These are phyloP conservation scores for Belgica antarctica DNA, from an alignment of 2,888 invertebrate genomes.

Conservation along the genomic window DNA sequence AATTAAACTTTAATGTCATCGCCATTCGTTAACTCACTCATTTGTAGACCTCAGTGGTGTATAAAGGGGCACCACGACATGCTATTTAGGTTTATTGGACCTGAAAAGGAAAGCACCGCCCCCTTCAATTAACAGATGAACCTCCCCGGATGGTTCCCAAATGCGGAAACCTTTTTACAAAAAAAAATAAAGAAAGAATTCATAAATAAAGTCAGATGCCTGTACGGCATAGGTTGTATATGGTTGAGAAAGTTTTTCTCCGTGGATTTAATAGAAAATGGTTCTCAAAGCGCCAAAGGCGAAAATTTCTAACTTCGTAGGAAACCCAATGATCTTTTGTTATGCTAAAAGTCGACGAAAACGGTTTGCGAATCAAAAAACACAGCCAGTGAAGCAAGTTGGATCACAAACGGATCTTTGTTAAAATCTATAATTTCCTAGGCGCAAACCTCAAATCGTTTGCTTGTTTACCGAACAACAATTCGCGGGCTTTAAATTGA, in stretches of 20 bases:
- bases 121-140: too few relatives aligned
- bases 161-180: too few relatives aligned
- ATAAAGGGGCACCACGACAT: too few relatives aligned
- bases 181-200: slow-evolving; percentile 15
- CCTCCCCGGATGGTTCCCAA: too few relatives aligned
- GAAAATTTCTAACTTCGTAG: slow-evolving; percentile 8
- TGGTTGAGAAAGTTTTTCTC: slow-evolving; percentile 18
- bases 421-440: background rate
- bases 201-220: background rate
- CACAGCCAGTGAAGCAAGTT: too few relatives aligned
- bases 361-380: too few relatives aligned
- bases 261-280: background rate
- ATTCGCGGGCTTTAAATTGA: background rate
- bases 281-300: slow-evolving; percentile 15
- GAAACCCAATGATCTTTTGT: slow-evolving; percentile 5
- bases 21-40: too few relatives aligned
- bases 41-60: too few relatives aligned
- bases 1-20: background rate
- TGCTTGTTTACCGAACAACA: background rate
- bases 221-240: background rate
- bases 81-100: too few relatives aligned
- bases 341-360: background rate
- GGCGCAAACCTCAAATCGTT: slow-evolving; percentile 1
- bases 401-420: background rate
- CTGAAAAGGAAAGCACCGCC: too few relatives aligned